Percentiles rank a stretch among this genome's conserved stretches.
Evolutionary conservation across 1,140 invertebrate genomes (phyloP).

Genomic region (Trissolcus basalis): DNA sequence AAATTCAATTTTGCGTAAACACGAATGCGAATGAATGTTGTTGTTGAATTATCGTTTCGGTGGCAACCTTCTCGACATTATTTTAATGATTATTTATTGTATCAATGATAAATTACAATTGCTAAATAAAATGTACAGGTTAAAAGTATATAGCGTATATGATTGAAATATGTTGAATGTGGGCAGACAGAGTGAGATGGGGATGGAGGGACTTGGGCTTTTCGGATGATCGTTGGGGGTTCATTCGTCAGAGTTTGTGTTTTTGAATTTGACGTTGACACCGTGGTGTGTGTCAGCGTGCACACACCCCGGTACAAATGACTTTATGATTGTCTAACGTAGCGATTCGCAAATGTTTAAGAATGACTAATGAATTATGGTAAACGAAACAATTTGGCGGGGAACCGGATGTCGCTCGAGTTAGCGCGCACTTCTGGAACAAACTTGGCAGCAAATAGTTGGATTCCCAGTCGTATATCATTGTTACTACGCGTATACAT

Average conservation of each 20-base stretch:
- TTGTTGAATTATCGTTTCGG: conserved; percentile 6
- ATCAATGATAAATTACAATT: conserved; percentile 32
- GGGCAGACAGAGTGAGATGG: too few species aligned
- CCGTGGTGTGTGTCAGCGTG: not conserved
- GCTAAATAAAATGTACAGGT: conserved; percentile 33
- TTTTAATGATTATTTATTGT: conserved; percentile 19
- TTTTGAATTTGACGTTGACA: too few species aligned
- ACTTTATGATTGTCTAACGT: conserved; percentile 45
- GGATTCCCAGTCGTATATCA: conserved; percentile 58
- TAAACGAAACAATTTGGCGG: conserved; percentile 59
- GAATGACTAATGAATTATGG: conserved; percentile 60
- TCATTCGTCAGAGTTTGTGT: too few species aligned
- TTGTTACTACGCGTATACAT: conserved; percentile 56
- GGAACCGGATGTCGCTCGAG: conserved; percentile 55
- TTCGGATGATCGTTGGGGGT: too few species aligned
- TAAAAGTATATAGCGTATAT: too few species aligned
- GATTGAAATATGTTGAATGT: too few species aligned
- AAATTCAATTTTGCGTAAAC: conserved; percentile 5
- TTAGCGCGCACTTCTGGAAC: conserved; percentile 50
- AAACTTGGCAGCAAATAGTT: conserved; percentile 58
- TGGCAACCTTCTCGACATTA: conserved; percentile 21
- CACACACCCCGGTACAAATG: conserved; percentile 45
- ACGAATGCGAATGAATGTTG: conserved; percentile 6
- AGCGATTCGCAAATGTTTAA: conserved; percentile 45
- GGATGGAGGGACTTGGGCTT: too few species aligned